These are phyloP conservation scores for Aphidoletes aphidimyza DNA, from an alignment of 2,888 invertebrate genomes.

Conservation along the genomic window DNA sequence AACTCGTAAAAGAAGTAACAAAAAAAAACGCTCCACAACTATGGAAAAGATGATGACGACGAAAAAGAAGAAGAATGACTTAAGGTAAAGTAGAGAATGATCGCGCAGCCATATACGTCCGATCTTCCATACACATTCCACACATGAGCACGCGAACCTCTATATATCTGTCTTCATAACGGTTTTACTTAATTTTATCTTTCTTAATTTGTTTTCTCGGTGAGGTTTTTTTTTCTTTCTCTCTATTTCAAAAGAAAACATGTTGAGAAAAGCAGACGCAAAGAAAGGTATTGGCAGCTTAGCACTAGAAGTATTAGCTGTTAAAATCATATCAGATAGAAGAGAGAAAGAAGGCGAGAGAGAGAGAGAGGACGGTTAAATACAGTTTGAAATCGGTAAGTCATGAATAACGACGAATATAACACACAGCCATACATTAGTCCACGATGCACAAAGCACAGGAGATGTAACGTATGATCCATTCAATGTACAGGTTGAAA, in stretches of 20 bases:
- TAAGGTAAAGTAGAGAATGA: neutral
- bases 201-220: slow-evolving; percentile 42
- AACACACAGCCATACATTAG: neutral
- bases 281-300: neutral
- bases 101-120: slow-evolving; percentile 12
- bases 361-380: neutral
- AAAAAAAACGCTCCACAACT: neutral
- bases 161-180: slow-evolving; percentile 27
- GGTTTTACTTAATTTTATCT: slow-evolving; percentile 49
- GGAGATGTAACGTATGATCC: neutral
- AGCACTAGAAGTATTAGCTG: slow-evolving; percentile 1
- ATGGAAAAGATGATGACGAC: neutral
- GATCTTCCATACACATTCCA: slow-evolving; percentile 22
- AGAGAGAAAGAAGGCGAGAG: neutral
- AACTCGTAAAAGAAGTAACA: neutral
- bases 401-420: neutral
- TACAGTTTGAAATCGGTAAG: slow-evolving; percentile 51
- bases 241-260: neutral
- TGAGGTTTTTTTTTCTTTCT: neutral
- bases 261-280: neutral
- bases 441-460: neutral
- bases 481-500: slow-evolving; percentile 42
- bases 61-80: neutral
- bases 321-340: slow-evolving; percentile 26
- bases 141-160: slow-evolving; percentile 29